Conservation (phyloP, 1,140 invertebrate species). For the Monochamus saltuarius region DNA sequence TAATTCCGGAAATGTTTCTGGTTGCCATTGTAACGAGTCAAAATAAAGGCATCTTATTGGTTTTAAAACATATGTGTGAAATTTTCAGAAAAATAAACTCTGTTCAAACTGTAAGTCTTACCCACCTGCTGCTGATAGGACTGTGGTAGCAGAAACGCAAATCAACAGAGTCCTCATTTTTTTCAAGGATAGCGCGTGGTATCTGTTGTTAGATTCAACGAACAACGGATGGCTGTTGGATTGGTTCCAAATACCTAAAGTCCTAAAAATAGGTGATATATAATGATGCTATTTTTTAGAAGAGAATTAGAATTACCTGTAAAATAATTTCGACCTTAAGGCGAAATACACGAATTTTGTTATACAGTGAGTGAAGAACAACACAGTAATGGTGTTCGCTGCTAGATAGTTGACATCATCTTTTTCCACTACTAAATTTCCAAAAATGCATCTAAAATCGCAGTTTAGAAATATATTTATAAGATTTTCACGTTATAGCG, state of each 20-base stretch:
- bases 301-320: conserved; percentile 55
- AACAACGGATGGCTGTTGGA: conserved; percentile 80
- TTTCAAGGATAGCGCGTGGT: conserved; percentile 71
- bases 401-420: conserved; percentile 79
- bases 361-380: conserved; percentile 76
- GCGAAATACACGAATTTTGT: conserved; percentile 75
- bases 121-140: conserved; percentile 61
- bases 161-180: conserved; percentile 74
- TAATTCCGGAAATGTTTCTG: too few relatives aligned
- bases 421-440: conserved; percentile 68
- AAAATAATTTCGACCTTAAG: conserved; percentile 71
- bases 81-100: too few relatives aligned
- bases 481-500: not conserved
- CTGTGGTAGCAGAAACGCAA: conserved; percentile 62
- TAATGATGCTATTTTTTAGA: not conserved
- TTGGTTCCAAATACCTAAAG: conserved; percentile 75
- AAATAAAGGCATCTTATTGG: too few relatives aligned
- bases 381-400: conserved; percentile 76
- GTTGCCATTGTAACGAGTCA: too few relatives aligned
- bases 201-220: conserved; percentile 74
- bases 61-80: too few relatives aligned
- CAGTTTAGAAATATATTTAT: conserved; percentile 9
- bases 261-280: conserved; percentile 51
- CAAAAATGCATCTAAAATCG: conserved; percentile 56
- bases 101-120: too few relatives aligned